Base-by-base conservation (phyloP, 1,140 invertebrate species). In the Dicyema japonicum region DNA sequence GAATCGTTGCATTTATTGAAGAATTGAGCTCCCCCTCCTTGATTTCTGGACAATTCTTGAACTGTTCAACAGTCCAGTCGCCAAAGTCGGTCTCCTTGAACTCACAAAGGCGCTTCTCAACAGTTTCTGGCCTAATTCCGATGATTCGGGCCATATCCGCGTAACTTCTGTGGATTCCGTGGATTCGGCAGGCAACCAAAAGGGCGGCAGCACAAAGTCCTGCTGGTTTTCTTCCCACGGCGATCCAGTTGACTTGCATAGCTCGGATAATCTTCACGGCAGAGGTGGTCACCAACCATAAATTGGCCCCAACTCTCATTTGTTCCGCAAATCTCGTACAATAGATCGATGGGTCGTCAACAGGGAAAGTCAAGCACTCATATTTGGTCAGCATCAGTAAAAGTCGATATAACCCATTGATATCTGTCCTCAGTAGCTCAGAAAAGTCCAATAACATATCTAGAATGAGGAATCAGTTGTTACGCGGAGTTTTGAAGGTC, bases 221-320 rank as follows among this genome's bases (percentile, higher is more conserved):
- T 1, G 80, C 85, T 8, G 85, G 82, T 40, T 80, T 56, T 29
- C 85, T 58, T 13, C 85, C 85, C 3, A 70, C 76, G 42, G 85
- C 72, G 46, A 94, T 72, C 52, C 72, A 90, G 52, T 97, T 85
- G 39, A 70, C 63, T 48, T 90, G 92, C 85, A 94, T 94, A 40
- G 85, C 57, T 44, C 78, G 69, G 5, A 94, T 72, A 21, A 97
- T 57, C 31, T 82, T 56, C 18, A 76, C 54, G 0, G 82, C 82
- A 2, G 82, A 88, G 57, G 68, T 74, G n/a, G 69, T 69, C 3
- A 94, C 80, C 41, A 78, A 66, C 40, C 85, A 69, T 4, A 69
- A 69, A 51, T 80, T 80, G 2, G 69, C 61, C 3, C 66, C 76
- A 46, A 97, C 71, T 42, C 85, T 67, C 19, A 97, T 52, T 38